Evolutionary conservation across 37 sponge, comb jelly and placozoan species (phyloP), one percentile per base, ranked within the genome.

Genomic region (Beroe forskalii): DNA sequence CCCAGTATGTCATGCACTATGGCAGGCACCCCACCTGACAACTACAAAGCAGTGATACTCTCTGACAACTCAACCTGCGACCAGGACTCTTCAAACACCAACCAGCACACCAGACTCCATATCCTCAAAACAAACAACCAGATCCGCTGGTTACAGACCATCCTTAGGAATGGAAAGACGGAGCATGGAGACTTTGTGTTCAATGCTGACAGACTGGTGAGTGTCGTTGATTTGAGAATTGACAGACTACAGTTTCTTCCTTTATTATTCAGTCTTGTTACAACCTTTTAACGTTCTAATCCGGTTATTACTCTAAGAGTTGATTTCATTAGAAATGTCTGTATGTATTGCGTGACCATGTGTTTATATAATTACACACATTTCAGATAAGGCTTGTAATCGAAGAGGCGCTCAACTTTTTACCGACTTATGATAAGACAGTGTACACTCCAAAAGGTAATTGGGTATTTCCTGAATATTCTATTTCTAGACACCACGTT

Each of bases 401-500:
- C 14, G 97, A 97, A 62, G 96, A 95, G 90, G 97, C 94, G 0
- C 91, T 97, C 27, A 95, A 97, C 44, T 93, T 93, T 32, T 61
- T 96, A 23, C 94, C 96, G 0, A 92, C 92, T 0, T 91, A 69
- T 67, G 89, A 90, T 42, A 62, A 62, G 33, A 91, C 89, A 30
- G 95, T 96, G 32, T 92, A 76, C 31, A 96, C 96, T 48, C 96
- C 96, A 36, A 96, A 95, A 76, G 96, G 94, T 96, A 44, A 62
- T 12, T 48, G 55, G n/a, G n/a, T n/a, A n/a, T n/a, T n/a, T n/a
- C n/a, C n/a, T n/a, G n/a, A n/a, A n/a, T n/a, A n/a, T n/a, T n/a
- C n/a, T n/a, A n/a, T n/a, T n/a, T n/a, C n/a, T n/a, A n/a, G n/a
- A n/a, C n/a, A n/a, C n/a, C n/a, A n/a, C n/a, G n/a, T n/a, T n/a